Evolutionary conservation across 2,888 invertebrate genomes (phyloP).

Genomic region (Cantharis lateralis): DNA sequence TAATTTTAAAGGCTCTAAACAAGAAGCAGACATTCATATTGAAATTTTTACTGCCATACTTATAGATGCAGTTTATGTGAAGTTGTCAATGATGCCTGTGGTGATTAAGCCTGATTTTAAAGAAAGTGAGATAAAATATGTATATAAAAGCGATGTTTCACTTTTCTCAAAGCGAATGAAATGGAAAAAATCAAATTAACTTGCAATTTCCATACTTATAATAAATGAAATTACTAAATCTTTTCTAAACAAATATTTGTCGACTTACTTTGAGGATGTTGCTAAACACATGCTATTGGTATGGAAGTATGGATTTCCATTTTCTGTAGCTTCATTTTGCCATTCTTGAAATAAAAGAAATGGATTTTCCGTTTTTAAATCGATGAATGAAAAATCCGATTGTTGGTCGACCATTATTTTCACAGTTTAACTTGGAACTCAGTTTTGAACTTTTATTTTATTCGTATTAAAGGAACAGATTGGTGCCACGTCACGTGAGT

Average conservation of each 20-base stretch:
- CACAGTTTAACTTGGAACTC: not conserved
- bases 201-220: not conserved
- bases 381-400: conserved; percentile 53
- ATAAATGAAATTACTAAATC: not conserved
- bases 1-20: not conserved
- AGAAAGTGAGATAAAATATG: no score
- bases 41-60: no score
- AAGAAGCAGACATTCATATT: no score
- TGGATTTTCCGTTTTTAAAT: conserved; percentile 51
- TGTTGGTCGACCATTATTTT: conserved; percentile 1
- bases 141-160: not conserved
- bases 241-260: not conserved
- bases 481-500: not conserved
- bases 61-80: no score
- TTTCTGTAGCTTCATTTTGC: conserved; percentile 48
- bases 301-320: conserved; percentile 25
- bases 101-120: no score
- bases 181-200: not conserved
- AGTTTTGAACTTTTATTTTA: not conserved
- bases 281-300: conserved; percentile 52
- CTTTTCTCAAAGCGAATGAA: not conserved
- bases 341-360: conserved; percentile 56
- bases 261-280: conserved; percentile 53
- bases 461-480: not conserved
- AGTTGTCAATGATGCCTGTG: no score